phyloP scores from a whole-genome alignment of 2,113 vertebrate genomes.

The Casuarius casuarius region DNA sequence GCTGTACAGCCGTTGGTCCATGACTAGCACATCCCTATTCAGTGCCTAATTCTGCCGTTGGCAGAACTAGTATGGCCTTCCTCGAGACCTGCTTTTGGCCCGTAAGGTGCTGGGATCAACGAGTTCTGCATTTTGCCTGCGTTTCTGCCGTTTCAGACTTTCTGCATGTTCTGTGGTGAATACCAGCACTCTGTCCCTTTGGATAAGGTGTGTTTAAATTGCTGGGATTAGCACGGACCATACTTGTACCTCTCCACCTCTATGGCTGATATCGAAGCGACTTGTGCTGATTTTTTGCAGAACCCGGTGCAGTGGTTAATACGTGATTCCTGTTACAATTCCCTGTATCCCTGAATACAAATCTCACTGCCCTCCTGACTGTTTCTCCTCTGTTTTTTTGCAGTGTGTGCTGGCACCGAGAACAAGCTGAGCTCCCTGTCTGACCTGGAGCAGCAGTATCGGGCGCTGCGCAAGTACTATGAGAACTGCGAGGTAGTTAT shows the following conservation, averaged over 20 bases:
- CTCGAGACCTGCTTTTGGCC: neutral
- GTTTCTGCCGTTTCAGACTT: neutral
- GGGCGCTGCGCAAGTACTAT: conserved; percentile 93
- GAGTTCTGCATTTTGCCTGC: neutral
- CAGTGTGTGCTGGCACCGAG: conserved; percentile 95
- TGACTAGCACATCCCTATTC: neutral
- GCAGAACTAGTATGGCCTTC: neutral
- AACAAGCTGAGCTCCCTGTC: conserved; percentile 98
- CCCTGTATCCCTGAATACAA: neutral
- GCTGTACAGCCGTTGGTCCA: fast-evolving
- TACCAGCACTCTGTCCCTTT: neutral
- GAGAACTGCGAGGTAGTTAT: conserved; percentile 98
- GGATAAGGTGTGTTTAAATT: neutral
- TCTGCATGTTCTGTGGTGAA: neutral
- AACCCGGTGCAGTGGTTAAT: neutral
- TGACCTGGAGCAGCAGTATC: conserved; percentile 96
- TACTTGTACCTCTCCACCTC: neutral
- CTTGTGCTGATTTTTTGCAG: neutral
- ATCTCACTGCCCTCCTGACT: neutral
- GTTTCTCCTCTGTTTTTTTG: conserved; percentile 21
- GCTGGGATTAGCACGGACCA: neutral
- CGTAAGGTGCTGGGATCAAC: neutral
- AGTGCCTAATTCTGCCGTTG: neutral
- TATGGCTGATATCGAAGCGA: neutral
- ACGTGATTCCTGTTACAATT: neutral